Percentiles rank a stretch among this genome's conserved stretches.
Evolutionary conservation across 1,140 invertebrate species (phyloP).

Genomic region (Drosophila mojavensis): DNA sequence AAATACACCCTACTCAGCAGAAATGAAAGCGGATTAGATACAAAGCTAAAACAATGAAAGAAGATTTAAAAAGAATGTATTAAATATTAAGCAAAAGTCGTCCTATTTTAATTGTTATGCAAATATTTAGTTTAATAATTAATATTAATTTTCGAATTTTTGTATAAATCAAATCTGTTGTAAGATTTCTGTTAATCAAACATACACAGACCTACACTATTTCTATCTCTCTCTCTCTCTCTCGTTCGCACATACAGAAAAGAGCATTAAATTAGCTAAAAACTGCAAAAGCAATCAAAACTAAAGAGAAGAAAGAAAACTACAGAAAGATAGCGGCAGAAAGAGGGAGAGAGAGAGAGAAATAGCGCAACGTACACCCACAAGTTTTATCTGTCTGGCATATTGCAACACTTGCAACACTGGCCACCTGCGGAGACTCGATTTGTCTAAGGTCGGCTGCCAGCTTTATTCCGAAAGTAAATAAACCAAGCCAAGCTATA

Average conservation of each 20-base stretch:
- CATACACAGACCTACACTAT: constrained; percentile 5
- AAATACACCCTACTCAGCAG: constrained; percentile 4
- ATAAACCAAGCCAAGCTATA: constrained; percentile 11
- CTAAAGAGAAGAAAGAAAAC: not conserved
- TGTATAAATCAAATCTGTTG: constrained; percentile 66
- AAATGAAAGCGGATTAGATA: not conserved
- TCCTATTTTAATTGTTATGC: constrained; percentile 70
- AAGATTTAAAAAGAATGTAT: constrained; percentile 15
- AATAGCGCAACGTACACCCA: constrained; percentile 16
- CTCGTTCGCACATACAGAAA: constrained; percentile 1
- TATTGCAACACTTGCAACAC: constrained; percentile 22
- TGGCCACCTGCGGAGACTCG: constrained; percentile 77
- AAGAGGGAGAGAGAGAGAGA: not conserved
- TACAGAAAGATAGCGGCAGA: not conserved
- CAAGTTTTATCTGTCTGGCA: constrained; percentile 29
- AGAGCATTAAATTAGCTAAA: constrained; percentile 35
- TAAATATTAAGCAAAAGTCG: constrained; percentile 63
- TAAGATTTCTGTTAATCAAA: constrained; percentile 61
- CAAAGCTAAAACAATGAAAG: constrained; percentile 22
- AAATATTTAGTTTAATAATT: constrained; percentile 63
- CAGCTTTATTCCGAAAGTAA: not conserved
- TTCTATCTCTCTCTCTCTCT: constrained; percentile 2
- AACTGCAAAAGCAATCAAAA: constrained; percentile 19
- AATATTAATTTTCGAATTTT: constrained; percentile 56
- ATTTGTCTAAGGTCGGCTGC: constrained; percentile 76